Evolutionary conservation across 2,797 vertebrate genomes (phyloP).

Genomic region (Synanceia verrucosa): DNA sequence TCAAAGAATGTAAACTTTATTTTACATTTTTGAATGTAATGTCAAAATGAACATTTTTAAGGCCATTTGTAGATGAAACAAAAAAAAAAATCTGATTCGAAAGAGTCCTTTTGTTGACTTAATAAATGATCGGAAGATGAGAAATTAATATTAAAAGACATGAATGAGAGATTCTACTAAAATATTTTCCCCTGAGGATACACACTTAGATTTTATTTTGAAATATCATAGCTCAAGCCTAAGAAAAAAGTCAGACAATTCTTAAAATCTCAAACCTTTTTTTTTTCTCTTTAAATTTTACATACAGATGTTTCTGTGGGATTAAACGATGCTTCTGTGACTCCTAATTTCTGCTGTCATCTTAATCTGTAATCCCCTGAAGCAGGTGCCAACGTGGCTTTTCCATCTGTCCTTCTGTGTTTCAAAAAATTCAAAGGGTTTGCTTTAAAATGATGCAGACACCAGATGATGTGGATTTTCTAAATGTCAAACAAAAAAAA

Average conservation of each 20-base stretch:
- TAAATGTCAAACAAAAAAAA: not conserved
- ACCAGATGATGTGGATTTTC: not conserved
- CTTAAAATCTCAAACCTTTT: not conserved
- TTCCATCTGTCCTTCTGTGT: conserved; percentile 17
- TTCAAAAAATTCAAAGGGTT: not conserved
- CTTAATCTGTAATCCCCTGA: not conserved
- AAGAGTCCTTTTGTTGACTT: conserved; percentile 38
- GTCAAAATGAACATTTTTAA: conserved; percentile 42
- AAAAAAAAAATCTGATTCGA: conserved; percentile 13
- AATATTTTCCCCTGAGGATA: not conserved
- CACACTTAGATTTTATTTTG: not conserved
- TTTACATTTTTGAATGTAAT: conserved; percentile 31
- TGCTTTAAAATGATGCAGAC: conserved; percentile 9
- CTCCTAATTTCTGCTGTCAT: not conserved
- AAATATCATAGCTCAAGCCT: not conserved
- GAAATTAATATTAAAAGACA: not conserved
- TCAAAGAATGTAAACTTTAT: conserved; percentile 6
- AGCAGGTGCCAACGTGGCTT: conserved; percentile 29
- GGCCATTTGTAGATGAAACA: conserved; percentile 85
- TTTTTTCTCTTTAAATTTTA: not conserved
- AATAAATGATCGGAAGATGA: not conserved
- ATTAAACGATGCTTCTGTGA: not conserved
- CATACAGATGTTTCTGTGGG: conserved; percentile 6
- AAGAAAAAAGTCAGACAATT: not conserved
- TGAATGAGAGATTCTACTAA: conserved; percentile 16